Conservation (phyloP, 2,113 vertebrate species). For the Nannospalax galili region DNA sequence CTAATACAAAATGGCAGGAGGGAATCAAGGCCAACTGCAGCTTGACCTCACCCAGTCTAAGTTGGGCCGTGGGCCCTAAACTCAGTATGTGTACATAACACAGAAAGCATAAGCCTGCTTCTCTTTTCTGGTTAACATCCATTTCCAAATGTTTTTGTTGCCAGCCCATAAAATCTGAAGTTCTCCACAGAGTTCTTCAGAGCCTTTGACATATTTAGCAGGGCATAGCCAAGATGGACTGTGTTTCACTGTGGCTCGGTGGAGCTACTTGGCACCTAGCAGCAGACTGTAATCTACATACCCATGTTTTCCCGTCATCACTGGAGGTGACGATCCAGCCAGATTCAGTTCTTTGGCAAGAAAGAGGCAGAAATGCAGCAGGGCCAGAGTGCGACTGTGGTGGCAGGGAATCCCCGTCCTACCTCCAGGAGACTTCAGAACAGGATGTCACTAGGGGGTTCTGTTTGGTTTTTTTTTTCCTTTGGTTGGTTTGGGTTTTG, state of each 20-base stretch:
- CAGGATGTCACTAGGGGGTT: neutral
- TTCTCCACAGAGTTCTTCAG: neutral
- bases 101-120: constrained; percentile 42
- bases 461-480: neutral
- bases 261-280: neutral
- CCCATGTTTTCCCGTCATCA: constrained; percentile 4
- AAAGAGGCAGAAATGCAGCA: neutral
- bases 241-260: constrained; percentile 4
- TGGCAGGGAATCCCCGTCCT: neutral
- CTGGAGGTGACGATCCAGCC: neutral
- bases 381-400: neutral
- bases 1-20: neutral
- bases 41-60: neutral
- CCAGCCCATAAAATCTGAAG: constrained; percentile 47
- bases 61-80: neutral
- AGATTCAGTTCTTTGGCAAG: neutral
- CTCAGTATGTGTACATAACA: neutral
- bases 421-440: neutral
- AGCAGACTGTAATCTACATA: neutral
- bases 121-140: constrained; percentile 18
- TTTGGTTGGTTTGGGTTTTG: neutral
- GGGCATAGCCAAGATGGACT: constrained; percentile 15
- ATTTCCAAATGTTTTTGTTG: constrained; percentile 52
- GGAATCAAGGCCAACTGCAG: neutral
- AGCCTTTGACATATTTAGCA: constrained; percentile 42